Conservation (phyloP, 2,113 vertebrate species). For the Ptyas mucosa region DNA sequence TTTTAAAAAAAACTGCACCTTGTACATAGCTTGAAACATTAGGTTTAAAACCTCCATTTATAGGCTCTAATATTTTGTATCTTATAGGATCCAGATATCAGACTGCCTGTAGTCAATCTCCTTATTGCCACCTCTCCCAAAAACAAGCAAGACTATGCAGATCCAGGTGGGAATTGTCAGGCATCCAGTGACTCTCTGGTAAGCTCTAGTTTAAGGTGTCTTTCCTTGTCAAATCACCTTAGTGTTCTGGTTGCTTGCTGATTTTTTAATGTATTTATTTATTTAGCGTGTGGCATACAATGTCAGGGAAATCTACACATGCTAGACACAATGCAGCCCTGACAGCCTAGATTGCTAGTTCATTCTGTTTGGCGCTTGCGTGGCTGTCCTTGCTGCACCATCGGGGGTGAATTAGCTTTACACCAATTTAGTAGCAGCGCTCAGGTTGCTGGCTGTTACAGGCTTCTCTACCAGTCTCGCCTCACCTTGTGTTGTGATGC, state of each 20-base stretch:
- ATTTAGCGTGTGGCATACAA: not conserved
- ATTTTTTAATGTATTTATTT: not conserved
- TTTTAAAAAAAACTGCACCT: not conserved
- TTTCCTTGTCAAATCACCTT: not conserved
- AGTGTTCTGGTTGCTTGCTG: not conserved
- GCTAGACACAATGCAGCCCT: not conserved
- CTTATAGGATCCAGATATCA: not conserved
- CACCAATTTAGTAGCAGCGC: not conserved
- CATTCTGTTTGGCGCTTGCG: no score
- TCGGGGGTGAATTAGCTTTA: not conserved
- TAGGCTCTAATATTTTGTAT: not conserved
- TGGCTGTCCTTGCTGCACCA: not conserved
- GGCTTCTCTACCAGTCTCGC: not conserved
- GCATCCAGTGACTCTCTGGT: not conserved
- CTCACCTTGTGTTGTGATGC: not conserved
- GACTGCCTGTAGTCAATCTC: slow-evolving; percentile 21
- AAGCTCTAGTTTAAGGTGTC: not conserved
- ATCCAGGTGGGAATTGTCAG: not conserved
- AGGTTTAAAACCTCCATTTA: not conserved
- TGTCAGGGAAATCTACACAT: not conserved
- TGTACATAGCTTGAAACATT: not conserved
- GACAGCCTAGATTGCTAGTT: not conserved
- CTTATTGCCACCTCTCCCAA: slow-evolving; percentile 45
- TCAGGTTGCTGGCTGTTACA: not conserved
- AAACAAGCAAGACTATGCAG: slow-evolving; percentile 59